Conservation (phyloP, 2,113 vertebrate species). For the Lophius piscatorius region DNA sequence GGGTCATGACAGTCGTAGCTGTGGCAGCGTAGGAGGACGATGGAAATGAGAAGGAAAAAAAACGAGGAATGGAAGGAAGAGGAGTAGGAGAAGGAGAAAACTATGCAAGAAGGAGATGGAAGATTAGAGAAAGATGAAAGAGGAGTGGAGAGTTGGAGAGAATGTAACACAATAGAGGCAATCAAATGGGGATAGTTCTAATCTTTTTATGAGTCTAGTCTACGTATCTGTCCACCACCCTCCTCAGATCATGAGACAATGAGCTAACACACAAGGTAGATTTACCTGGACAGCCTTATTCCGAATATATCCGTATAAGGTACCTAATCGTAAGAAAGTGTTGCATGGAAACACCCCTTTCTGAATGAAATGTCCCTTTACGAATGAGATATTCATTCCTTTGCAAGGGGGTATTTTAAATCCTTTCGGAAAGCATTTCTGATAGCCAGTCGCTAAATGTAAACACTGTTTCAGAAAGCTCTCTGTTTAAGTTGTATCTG, state of each 20-base stretch:
- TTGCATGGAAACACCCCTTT: too few species aligned
- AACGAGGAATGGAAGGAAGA: constrained; percentile 6
- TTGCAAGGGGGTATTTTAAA: too few species aligned
- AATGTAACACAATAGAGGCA: constrained; percentile 1
- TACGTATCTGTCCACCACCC: constrained; percentile 8
- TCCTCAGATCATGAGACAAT: constrained; percentile 53
- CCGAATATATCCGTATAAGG: too few species aligned
- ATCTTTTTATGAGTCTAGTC: constrained; percentile 33
- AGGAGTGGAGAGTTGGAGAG: not conserved
- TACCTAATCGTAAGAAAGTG: too few species aligned
- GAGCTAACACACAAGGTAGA: constrained; percentile 40
- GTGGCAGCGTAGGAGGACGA: constrained; percentile 49
- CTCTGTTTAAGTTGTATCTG: too few species aligned
- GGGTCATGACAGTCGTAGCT: constrained; percentile 70
- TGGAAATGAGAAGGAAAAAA: constrained; percentile 37
- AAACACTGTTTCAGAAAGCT: too few species aligned
- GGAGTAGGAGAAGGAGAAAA: not conserved
- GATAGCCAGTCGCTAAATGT: too few species aligned
- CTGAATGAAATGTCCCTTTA: too few species aligned
- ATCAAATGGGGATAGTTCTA: not conserved
- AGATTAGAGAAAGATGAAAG: not conserved
- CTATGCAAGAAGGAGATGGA: constrained; percentile 1
- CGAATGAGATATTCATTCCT: too few species aligned
- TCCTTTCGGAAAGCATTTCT: too few species aligned
- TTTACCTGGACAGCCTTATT: too few species aligned